Conservation (phyloP, 2,888 invertebrate genomes). For the Synanthedon formicaeformis region DNA sequence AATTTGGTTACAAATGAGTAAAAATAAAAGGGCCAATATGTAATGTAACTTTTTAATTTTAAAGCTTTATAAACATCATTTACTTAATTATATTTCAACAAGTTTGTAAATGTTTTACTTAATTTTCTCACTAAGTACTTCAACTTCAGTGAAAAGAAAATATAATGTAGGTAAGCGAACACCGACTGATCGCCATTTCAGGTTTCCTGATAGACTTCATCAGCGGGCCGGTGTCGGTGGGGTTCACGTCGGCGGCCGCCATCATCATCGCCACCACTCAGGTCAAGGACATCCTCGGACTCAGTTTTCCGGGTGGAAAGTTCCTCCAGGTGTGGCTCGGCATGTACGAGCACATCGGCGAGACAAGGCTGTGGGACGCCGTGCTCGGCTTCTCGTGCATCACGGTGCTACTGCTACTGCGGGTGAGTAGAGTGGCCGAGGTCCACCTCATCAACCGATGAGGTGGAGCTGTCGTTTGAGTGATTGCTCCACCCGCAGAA, state of each 20-base stretch:
- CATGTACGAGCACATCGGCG: constrained; percentile 76
- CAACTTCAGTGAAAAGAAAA: too few species aligned
- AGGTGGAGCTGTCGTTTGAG: background rate
- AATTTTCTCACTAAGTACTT: too few species aligned
- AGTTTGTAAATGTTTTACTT: too few species aligned
- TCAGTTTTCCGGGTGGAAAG: constrained; percentile 76
- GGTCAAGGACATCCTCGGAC: constrained; percentile 79
- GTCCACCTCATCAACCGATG: too few species aligned
- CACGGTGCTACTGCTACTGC: constrained; percentile 74
- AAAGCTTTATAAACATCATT: too few species aligned
- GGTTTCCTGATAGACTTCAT: constrained; percentile 88
- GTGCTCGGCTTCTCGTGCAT: constrained; percentile 78
- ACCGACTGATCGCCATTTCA: constrained; percentile 28
- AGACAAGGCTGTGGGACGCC: constrained; percentile 78
- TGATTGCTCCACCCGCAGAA: constrained; percentile 62
- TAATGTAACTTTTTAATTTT: too few species aligned
- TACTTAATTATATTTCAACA: too few species aligned
- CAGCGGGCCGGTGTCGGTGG: constrained; percentile 84
- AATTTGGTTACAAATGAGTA: too few species aligned
- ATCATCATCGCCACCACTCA: constrained; percentile 86
- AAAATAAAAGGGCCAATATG: too few species aligned
- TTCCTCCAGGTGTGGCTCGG: constrained; percentile 79
- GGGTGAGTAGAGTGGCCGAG: constrained; percentile 59
- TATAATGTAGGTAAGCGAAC: too few species aligned
- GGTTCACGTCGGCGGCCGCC: constrained; percentile 86